Evolutionary conservation across 2,113 vertebrate genomes (phyloP).

Genomic region (Dermatemys mawii): DNA sequence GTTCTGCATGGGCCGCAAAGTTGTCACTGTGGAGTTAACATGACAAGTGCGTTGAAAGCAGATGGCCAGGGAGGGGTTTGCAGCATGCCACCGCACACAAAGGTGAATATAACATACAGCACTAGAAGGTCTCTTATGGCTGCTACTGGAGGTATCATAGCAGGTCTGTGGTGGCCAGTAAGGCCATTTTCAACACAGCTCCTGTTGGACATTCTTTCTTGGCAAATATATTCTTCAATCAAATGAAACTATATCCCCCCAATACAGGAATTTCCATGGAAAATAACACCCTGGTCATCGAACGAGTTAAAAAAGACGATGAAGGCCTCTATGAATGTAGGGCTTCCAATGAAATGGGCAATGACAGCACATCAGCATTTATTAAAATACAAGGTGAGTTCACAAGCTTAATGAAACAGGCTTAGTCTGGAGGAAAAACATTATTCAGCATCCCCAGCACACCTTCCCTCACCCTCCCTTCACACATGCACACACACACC

Average conservation of each 20-base stretch:
- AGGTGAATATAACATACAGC: not conserved
- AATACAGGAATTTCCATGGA: slow-evolving; percentile 84
- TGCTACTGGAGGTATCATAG: accelerated
- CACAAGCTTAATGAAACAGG: not conserved
- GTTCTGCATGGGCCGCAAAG: not conserved
- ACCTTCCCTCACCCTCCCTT: not conserved
- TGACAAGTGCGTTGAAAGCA: not conserved
- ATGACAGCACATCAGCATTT: slow-evolving; percentile 81
- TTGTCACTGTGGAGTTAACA: not conserved
- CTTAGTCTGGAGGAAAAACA: not conserved
- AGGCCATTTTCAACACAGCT: not conserved
- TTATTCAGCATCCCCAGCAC: not conserved
- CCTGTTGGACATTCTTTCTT: not conserved
- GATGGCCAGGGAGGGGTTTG: not conserved
- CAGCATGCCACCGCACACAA: not conserved
- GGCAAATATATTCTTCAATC: not conserved
- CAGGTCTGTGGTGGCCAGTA: not conserved
- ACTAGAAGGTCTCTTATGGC: not conserved
- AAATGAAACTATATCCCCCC: not conserved
- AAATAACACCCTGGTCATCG: slow-evolving; percentile 84
- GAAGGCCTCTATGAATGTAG: slow-evolving; percentile 89
- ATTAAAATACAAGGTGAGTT: slow-evolving; percentile 86
- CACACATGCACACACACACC: too few species aligned
- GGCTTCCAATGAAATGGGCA: slow-evolving; percentile 84
- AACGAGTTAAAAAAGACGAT: slow-evolving; percentile 92